phyloP scores from a whole-genome alignment of 1,140 invertebrate genomes.

The Notospermus geniculatus region DNA sequence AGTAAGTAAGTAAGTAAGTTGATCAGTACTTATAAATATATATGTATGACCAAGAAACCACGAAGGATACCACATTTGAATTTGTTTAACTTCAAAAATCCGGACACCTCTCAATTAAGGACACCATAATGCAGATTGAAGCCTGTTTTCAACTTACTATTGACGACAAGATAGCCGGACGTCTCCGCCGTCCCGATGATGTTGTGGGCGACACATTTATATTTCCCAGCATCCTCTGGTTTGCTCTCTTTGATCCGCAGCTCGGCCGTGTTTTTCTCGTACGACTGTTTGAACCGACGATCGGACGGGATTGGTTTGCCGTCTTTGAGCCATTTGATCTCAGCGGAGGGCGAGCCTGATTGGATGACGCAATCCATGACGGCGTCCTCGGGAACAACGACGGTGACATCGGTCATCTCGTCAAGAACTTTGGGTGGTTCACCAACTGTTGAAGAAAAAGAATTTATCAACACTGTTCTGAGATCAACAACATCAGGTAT shows the following conservation, averaged over 20 bases:
- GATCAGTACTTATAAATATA: neutral
- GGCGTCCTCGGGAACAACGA: slow-evolving; percentile 61
- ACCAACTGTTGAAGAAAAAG: slow-evolving; percentile 36
- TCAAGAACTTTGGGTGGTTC: slow-evolving; percentile 44
- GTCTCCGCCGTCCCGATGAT: slow-evolving; percentile 47
- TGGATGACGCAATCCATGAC: slow-evolving; percentile 49
- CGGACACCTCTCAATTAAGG: neutral
- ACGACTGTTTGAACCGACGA: slow-evolving; percentile 51
- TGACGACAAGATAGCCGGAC: slow-evolving; percentile 46
- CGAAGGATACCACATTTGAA: neutral
- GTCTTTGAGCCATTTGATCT: slow-evolving; percentile 52
- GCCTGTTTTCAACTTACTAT: slow-evolving; percentile 36
- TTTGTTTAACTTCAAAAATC: neutral
- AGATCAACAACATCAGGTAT: no score
- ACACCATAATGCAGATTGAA: no score
- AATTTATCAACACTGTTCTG: no score
- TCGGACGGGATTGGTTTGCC: slow-evolving; percentile 45
- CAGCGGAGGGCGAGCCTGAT: slow-evolving; percentile 47
- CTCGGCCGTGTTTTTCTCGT: slow-evolving; percentile 44
- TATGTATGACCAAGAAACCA: slow-evolving; percentile 1
- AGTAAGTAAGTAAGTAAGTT: no score
- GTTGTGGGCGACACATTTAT: slow-evolving; percentile 46
- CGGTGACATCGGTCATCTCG: slow-evolving; percentile 72
- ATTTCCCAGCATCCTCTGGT: slow-evolving; percentile 46
- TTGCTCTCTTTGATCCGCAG: slow-evolving; percentile 48